Evolutionary conservation across 2,888 invertebrate genomes (phyloP), one percentile per base, ranked within the genome.

Genomic region (Cotesia congregata): DNA sequence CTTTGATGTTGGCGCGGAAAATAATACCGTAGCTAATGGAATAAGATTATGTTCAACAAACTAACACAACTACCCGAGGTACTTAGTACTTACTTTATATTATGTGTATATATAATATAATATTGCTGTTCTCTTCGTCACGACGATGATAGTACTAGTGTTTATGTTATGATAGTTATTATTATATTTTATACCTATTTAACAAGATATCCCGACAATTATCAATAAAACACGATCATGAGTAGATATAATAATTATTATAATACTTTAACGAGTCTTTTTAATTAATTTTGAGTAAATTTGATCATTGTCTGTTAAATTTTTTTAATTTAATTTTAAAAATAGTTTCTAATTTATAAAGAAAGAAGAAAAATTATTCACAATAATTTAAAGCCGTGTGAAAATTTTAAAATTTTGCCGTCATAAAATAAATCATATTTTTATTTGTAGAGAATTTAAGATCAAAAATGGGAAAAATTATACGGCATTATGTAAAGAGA

Each of bases 1-100:
- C 89, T 89, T 89, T 89, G 89, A 89, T 88, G 88, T 89, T 84
- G 68, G 69, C 84, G 83, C 83, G 84, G 87, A 88, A 88, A 88
- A 87, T 89, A 89, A 88, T 86, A 84, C 20, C 30, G 9, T 65
- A 38, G 65, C 38, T 65, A 65, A 65, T 65, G 65, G 30, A 65
- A 65, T 65, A 65, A 65, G 65, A 65, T 65, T 65, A 65, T 65
- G 30, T 65, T 65, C 65, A 65, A 50, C 50, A 50, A 50, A 50
- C 50, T 50, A 50, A 50, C 50, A 50, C 50, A 12, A 12, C 50
- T 12, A 50, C 12, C 7, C 50, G 7, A 12, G 50, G 4, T 50
- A 50, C 50, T 50, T 50, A 50, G 50, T 50, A 50, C 50, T 50
- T 50, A 50, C 50, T 50, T 50, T 50, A 50, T 50, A 50, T 50